phyloP scores from a whole-genome alignment of 2,888 invertebrate species.

The Deilephila elpenor region DNA sequence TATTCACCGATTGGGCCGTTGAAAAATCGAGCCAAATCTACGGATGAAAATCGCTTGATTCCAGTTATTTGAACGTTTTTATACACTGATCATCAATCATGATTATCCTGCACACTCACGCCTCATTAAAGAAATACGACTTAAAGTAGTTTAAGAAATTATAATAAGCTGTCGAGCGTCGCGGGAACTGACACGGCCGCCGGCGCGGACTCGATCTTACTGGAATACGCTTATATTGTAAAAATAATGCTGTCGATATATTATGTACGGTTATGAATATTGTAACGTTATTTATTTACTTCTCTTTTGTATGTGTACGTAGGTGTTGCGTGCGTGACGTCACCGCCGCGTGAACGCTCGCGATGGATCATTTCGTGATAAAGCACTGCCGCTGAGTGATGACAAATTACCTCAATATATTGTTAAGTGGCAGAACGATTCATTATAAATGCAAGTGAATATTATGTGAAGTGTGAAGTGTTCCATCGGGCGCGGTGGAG shows the following conservation, averaged over 20 bases:
- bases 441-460: slow-evolving; percentile 35
- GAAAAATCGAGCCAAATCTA: background rate
- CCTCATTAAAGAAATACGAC: slow-evolving; percentile 6
- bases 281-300: slow-evolving; percentile 23
- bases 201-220: background rate
- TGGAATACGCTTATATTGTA: slow-evolving; percentile 19
- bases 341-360: slow-evolving; percentile 17
- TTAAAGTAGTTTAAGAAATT: slow-evolving; percentile 10
- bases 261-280: slow-evolving; percentile 5
- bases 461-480: slow-evolving; percentile 60
- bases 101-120: slow-evolving; percentile 3
- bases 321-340: background rate
- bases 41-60: background rate
- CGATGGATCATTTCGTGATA: slow-evolving; percentile 25
- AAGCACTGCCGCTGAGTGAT: slow-evolving; percentile 57
- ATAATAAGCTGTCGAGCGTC: slow-evolving; percentile 5
- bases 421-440: slow-evolving; percentile 55
- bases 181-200: background rate
- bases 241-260: slow-evolving; percentile 21
- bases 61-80: background rate
- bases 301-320: slow-evolving; percentile 13
- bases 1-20: background rate
- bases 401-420: slow-evolving; percentile 57
- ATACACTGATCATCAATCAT: background rate
- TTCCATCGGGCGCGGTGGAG: slow-evolving; percentile 58